These are phyloP conservation scores for Macrotis lagotis DNA, from an alignment of 2,113 vertebrate species.

Conservation along the genomic window DNA sequence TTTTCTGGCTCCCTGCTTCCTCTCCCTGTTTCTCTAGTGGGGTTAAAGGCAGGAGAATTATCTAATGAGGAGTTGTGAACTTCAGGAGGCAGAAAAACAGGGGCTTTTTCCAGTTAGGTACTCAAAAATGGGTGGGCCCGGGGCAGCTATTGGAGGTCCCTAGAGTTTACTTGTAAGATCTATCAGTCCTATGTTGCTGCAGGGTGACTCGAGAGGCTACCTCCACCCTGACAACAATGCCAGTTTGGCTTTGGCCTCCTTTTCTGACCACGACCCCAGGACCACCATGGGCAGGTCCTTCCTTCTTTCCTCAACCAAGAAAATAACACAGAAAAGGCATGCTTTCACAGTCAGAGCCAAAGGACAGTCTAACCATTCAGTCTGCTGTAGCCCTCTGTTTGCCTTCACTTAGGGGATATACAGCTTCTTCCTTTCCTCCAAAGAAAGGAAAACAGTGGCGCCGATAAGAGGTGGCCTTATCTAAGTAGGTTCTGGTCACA, in stretches of 20 bases:
- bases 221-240: neutral
- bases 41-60: neutral
- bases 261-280: neutral
- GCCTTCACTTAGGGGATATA: constrained; percentile 70
- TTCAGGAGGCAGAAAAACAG: neutral
- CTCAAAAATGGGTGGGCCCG: constrained; percentile 50
- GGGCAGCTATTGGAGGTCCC: constrained; percentile 13
- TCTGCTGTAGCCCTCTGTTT: constrained; percentile 76
- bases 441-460: constrained; percentile 64
- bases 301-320: neutral
- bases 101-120: constrained; percentile 65
- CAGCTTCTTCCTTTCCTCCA: constrained; percentile 57
- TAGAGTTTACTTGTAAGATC: constrained; percentile 40
- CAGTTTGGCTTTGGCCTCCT: neutral
- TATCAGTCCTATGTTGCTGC: neutral
- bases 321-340: constrained; percentile 35
- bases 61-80: neutral
- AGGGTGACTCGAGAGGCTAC: neutral
- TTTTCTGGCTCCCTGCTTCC: neutral
- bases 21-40: neutral
- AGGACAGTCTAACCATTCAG: constrained; percentile 78
- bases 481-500: neutral
- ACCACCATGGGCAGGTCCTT: neutral
- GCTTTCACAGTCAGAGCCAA: constrained; percentile 71
- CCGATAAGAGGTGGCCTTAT: constrained; percentile 51